Base-by-base conservation (phyloP, 2,797 vertebrate genomes). In the Xerus rutilus region DNA sequence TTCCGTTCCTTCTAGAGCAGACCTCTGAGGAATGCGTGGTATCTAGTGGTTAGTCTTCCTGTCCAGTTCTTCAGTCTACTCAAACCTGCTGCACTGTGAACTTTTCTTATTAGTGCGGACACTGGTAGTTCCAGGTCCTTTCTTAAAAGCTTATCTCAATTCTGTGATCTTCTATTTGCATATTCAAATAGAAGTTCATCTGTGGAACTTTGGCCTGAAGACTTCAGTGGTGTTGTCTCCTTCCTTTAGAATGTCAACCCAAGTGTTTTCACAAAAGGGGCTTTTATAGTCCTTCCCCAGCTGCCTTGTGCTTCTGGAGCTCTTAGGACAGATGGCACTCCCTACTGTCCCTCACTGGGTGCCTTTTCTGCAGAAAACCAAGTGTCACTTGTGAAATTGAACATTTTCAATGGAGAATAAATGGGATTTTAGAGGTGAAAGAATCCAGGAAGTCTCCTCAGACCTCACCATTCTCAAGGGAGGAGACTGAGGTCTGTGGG, bases 121-220 rank as follows among this genome's bases (percentile, higher is more conserved):
- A 89, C 65, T 86, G 45, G 23, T 77, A 62, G 86, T 77, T 73
- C 11, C 64, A n/a, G 0, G 67, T 88, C 59, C n/a, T 94, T 94
- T 88, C 54, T 79, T 93, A 90, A 92, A 90, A 81, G 9, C 4
- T 86, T 86, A 62, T 89, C 65, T 73, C 79, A 95, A 85, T 35
- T 69, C 45, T 59, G 5, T 78, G 87, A 35, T n/a, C 21, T 67
- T 88, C 57, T 30, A 62, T 89, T 83, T 95, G 72, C 35, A 89
- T 89, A 91, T 94, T 89, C 65, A 91, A 91, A 81, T 32, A 84
- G 47, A 86, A 91, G 59, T 89, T 65, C 83, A 14, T 59, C 95
- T 94, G 62, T 57, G 39, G 78, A 67, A 49, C 52, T 73, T 73
- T 62, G 47, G 54, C 47, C 59, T 93, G n/a, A 87, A 89, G 62